Evolutionary conservation across 2,113 vertebrate species (phyloP).

Genomic region (Crotophaga sulcirostris): DNA sequence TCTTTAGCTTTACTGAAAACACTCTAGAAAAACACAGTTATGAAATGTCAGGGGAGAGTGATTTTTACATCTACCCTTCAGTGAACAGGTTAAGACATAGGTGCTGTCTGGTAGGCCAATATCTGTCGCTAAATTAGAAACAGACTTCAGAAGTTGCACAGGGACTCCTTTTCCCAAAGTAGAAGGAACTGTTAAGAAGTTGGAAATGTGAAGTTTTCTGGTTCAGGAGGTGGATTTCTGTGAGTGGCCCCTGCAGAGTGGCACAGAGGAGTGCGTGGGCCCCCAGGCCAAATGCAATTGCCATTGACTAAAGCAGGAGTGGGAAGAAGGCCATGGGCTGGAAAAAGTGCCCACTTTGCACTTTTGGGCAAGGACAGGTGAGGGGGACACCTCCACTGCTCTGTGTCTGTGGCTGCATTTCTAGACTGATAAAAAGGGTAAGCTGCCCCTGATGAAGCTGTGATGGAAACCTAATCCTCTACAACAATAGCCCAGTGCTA

Average conservation of each 20-base stretch:
- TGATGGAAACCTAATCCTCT: conserved; percentile 36
- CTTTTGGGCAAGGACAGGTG: background rate
- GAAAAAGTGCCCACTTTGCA: background rate
- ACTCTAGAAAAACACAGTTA: background rate
- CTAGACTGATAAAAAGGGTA: background rate
- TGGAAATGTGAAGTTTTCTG: background rate
- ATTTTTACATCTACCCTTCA: background rate
- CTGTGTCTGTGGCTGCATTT: background rate
- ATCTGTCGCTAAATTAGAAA: background rate
- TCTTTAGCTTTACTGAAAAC: background rate
- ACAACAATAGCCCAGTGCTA: background rate
- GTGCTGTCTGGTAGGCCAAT: background rate
- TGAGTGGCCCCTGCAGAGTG: background rate
- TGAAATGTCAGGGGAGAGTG: accelerated
- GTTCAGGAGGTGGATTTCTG: background rate
- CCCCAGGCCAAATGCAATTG: background rate
- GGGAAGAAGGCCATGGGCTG: background rate
- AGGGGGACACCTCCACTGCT: no score
- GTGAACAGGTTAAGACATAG: background rate
- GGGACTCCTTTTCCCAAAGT: background rate
- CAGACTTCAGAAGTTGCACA: background rate
- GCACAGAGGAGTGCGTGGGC: background rate
- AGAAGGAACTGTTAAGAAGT: background rate
- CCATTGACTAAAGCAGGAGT: background rate
- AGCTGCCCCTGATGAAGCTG: conserved; percentile 8